phyloP scores from a whole-genome alignment of 2,888 invertebrate genomes.

The Phoenoteleia sp. region DNA sequence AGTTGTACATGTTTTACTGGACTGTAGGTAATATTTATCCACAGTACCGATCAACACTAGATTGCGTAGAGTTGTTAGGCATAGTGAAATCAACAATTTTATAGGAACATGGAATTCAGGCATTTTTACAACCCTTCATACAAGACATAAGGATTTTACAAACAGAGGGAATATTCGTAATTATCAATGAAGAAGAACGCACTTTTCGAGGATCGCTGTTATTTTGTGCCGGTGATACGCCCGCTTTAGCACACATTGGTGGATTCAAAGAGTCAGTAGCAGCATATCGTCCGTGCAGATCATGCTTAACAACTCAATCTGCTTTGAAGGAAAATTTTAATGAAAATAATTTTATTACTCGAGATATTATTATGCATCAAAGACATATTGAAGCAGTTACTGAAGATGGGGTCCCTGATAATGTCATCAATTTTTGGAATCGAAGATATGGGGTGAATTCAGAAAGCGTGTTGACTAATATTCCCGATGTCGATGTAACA shows the following conservation, averaged over 20 bases:
- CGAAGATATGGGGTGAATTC: slow-evolving; percentile 63
- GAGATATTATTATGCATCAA: background rate
- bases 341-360: background rate
- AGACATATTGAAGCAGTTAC: slow-evolving; percentile 6
- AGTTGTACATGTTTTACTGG: slow-evolving; percentile 75
- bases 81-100: slow-evolving; percentile 45
- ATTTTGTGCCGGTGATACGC: background rate
- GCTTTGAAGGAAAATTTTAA: slow-evolving; percentile 34
- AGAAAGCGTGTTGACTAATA: slow-evolving; percentile 34
- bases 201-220: background rate
- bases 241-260: background rate
- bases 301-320: background rate
- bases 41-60: background rate
- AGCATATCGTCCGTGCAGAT: background rate
- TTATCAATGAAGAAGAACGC: background rate
- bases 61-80: background rate
- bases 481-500: slow-evolving; percentile 52
- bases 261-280: background rate
- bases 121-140: slow-evolving; percentile 53
- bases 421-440: slow-evolving; percentile 51
- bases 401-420: background rate
- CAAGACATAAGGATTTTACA: slow-evolving; percentile 53
- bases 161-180: background rate
- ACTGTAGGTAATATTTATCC: slow-evolving; percentile 70
- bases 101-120: slow-evolving; percentile 36